Conservation (phyloP, 2,888 invertebrate genomes). For the Nymphalis polychloros region DNA sequence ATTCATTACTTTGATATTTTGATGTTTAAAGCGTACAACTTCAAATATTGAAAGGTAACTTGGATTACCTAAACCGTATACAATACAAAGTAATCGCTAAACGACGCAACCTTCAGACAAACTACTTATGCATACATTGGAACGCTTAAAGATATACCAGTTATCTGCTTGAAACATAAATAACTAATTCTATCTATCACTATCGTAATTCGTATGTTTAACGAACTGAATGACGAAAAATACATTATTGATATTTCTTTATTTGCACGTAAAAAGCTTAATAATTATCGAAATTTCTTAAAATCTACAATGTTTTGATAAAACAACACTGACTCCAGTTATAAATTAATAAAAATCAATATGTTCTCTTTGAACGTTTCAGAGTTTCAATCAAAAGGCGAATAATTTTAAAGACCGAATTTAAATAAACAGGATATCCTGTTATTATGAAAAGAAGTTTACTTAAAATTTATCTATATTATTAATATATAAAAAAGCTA, state of each 20-base stretch:
- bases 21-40: not conserved
- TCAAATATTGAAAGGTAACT: not conserved
- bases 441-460: too few species aligned
- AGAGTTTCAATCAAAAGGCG: too few species aligned
- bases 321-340: too few species aligned
- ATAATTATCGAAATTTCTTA: not conserved
- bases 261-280: too few species aligned
- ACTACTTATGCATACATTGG: constrained; percentile 9
- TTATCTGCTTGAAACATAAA: not conserved
- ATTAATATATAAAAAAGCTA: too few species aligned
- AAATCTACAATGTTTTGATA: too few species aligned
- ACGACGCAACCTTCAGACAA: constrained; percentile 17
- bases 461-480: too few species aligned
- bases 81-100: constrained; percentile 6
- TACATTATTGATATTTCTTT: not conserved
- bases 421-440: too few species aligned
- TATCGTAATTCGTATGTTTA: not conserved
- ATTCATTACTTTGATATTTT: not conserved
- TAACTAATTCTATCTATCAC: not conserved
- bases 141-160: constrained; percentile 2
- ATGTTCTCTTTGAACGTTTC: too few species aligned
- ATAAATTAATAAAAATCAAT: too few species aligned
- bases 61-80: constrained; percentile 3
- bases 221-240: not conserved
- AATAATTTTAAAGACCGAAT: too few species aligned